These are phyloP conservation scores for Chymomyza amoena DNA, from an alignment of 2,888 invertebrate genomes.

Conservation along the genomic window DNA sequence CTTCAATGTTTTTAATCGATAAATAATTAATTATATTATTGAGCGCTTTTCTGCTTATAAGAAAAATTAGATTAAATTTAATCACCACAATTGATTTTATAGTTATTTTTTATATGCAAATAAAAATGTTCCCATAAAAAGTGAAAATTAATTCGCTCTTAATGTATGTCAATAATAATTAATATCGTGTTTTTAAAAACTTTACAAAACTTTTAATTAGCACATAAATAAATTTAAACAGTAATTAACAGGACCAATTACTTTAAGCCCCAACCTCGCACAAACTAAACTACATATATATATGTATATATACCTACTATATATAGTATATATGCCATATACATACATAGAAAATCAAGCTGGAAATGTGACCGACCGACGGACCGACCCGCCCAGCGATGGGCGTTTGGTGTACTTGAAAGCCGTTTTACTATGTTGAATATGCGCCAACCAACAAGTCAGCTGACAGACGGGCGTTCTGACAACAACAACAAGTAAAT, in stretches of 20 bases:
- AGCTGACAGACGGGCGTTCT: slow-evolving; percentile 44
- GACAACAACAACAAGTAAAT: slow-evolving; percentile 46
- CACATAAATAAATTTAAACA: neutral
- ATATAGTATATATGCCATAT: neutral
- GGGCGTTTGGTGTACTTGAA: slow-evolving; percentile 65
- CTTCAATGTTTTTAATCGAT: too few relatives aligned
- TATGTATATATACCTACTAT: too few relatives aligned
- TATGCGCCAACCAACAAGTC: slow-evolving; percentile 46
- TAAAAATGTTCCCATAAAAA: neutral
- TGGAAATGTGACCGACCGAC: neutral
- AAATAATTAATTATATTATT: too few relatives aligned
- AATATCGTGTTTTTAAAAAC: neutral
- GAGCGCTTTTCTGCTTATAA: too few relatives aligned
- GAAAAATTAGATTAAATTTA: too few relatives aligned
- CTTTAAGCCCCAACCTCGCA: neutral
- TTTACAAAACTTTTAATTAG: neutral
- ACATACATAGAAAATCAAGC: neutral
- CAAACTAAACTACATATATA: too few relatives aligned
- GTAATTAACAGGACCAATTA: neutral
- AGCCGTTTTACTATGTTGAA: slow-evolving; percentile 42
- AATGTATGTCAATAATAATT: neutral
- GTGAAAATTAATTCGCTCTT: neutral
- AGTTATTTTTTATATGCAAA: neutral
- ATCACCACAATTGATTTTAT: neutral
- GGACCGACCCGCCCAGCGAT: slow-evolving; percentile 43